A percentile compares a stretch with the other conserved stretches of the same genome.
phyloP scores from a whole-genome alignment of 2,113 vertebrate species.

The Theristicus caerulescens region DNA sequence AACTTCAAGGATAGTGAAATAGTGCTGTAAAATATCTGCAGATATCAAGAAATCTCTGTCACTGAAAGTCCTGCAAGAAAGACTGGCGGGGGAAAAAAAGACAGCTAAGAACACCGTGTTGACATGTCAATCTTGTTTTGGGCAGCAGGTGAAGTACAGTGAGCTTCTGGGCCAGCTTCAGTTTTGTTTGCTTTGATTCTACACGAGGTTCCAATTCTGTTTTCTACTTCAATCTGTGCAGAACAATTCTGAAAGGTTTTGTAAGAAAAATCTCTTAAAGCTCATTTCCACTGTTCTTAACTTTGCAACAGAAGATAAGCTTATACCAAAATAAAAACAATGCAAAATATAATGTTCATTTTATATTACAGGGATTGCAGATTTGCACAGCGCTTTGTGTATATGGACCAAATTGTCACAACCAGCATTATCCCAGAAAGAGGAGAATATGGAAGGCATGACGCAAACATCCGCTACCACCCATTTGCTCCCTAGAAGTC shows the following conservation, averaged over 20 bases:
- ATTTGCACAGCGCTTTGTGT: neutral
- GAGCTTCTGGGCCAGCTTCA: neutral
- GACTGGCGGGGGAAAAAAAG: fast-evolving
- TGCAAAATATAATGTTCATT: neutral
- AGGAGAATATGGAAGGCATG: neutral
- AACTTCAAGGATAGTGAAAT: neutral
- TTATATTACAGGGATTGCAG: neutral
- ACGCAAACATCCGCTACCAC: neutral
- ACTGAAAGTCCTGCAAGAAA: neutral
- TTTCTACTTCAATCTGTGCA: neutral
- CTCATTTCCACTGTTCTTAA: neutral
- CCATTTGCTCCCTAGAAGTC: neutral
- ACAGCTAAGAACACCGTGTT: neutral
- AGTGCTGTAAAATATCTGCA: neutral
- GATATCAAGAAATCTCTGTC: neutral
- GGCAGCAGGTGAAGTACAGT: neutral
- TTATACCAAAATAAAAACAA: neutral
- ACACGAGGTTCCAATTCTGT: neutral
- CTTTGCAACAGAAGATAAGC: neutral
- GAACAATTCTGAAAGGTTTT: neutral
- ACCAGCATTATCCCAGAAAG: neutral
- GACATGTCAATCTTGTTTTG: neutral
- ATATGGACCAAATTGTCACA: neutral
- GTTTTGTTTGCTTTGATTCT: neutral
- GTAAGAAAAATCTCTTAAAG: neutral